Evolutionary conservation across 2,888 invertebrate genomes (phyloP).

Genomic region (Plagodis pulveraria): DNA sequence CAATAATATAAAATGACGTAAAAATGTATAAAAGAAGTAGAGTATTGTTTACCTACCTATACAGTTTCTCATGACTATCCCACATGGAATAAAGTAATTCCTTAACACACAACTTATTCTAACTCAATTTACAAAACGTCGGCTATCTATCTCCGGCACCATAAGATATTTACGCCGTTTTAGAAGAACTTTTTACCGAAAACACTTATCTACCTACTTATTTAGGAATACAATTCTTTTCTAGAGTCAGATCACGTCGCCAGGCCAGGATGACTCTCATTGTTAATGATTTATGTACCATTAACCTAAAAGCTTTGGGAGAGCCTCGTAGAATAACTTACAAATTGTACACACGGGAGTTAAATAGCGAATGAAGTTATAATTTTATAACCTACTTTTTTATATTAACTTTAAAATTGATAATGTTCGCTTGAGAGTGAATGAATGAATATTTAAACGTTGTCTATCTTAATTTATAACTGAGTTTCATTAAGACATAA

Average conservation of each 20-base stretch:
- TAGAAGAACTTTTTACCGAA: constrained; percentile 20
- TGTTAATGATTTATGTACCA: constrained; percentile 73
- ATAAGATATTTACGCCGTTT: constrained; percentile 22
- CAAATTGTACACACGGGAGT: constrained; percentile 55
- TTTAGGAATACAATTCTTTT: constrained; percentile 25
- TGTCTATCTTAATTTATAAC: too few species aligned
- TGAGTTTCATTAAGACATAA: too few species aligned
- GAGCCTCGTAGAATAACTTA: constrained; percentile 52
- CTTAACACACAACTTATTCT: constrained; percentile 25
- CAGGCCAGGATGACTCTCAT: constrained; percentile 57
- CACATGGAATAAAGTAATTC: constrained; percentile 16
- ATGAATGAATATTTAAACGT: neutral
- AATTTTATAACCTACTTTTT: constrained; percentile 29
- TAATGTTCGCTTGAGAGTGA: constrained; percentile 5
- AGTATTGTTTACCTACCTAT: too few species aligned
- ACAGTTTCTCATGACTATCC: neutral
- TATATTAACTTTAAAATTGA: neutral
- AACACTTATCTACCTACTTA: constrained; percentile 14
- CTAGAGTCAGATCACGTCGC: constrained; percentile 47
- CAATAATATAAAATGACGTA: too few species aligned
- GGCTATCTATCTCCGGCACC: constrained; percentile 23
- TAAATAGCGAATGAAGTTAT: constrained; percentile 48
- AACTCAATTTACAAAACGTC: constrained; percentile 33
- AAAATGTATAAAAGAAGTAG: too few species aligned
- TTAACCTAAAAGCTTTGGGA: constrained; percentile 66